Evolutionary conservation across 2,797 vertebrate genomes (phyloP).

Genomic region (Scyliorhinus canicula): DNA sequence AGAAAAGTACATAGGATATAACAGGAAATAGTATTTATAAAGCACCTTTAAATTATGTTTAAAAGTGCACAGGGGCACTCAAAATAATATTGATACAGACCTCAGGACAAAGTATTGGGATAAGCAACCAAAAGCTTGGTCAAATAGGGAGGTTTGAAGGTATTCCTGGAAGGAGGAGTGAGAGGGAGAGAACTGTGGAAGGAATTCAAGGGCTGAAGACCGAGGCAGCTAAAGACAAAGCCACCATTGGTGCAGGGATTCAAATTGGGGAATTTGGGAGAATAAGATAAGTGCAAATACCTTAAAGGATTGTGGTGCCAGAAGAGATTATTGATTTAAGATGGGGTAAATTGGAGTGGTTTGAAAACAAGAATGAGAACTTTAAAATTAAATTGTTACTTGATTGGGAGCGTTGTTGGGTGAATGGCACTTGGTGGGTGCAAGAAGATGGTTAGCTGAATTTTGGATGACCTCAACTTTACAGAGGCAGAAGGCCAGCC

Average conservation of each 20-base stretch:
- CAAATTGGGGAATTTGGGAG: not conserved
- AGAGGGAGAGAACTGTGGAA: no score
- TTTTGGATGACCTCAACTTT: not conserved
- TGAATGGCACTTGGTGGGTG: not conserved
- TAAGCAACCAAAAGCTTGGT: not conserved
- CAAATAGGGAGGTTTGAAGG: not conserved
- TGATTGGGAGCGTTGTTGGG: not conserved
- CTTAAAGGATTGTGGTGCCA: not conserved
- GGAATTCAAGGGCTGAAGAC: no score
- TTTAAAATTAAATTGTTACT: not conserved
- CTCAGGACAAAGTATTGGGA: no score
- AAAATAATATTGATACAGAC: no score
- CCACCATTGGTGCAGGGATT: no score
- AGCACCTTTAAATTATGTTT: no score
- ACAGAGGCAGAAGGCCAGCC: not conserved
- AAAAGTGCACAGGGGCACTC: no score
- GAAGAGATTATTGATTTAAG: not conserved
- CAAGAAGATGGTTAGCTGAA: not conserved
- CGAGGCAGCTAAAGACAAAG: no score
- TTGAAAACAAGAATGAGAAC: not conserved
- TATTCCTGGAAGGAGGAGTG: not conserved
- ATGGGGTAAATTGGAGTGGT: no score
- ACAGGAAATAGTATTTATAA: no score
- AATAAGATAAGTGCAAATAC: not conserved
- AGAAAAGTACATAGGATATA: no score